A percentile compares a stretch with the other conserved stretches of the same genome.
Evolutionary conservation across 2,888 invertebrate genomes (phyloP).

Genomic region (Pyrrhosoma nymphula): DNA sequence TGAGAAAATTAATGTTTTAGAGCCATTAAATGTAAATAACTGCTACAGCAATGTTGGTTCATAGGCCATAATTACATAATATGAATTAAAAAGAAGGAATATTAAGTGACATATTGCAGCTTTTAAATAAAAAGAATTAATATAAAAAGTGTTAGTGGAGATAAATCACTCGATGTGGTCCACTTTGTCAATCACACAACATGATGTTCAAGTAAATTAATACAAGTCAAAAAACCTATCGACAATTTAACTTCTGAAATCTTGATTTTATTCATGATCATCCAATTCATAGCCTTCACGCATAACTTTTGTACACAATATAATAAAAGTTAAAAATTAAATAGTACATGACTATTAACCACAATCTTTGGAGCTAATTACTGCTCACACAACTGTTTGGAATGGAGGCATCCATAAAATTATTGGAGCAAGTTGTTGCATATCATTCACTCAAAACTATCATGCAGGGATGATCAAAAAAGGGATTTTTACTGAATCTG

Average conservation of each 20-base stretch:
- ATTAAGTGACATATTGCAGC: slow-evolving; percentile 2
- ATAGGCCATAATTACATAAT: slow-evolving; percentile 54
- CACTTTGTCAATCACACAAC: slow-evolving; percentile 58
- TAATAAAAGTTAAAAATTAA: slow-evolving; percentile 60
- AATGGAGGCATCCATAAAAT: slow-evolving; percentile 65
- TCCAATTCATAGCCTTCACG: slow-evolving; percentile 34
- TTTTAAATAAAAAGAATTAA: not conserved
- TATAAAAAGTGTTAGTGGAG: slow-evolving; percentile 62
- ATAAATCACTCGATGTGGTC: slow-evolving; percentile 54
- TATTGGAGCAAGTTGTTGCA: slow-evolving; percentile 56
- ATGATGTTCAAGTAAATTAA: slow-evolving; percentile 53
- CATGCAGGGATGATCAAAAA: slow-evolving; percentile 18
- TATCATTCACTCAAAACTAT: slow-evolving; percentile 40
- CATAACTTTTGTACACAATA: slow-evolving; percentile 62
- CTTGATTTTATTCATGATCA: not conserved
- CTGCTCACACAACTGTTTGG: slow-evolving; percentile 57
- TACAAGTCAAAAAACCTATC: slow-evolving; percentile 39
- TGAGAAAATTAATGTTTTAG: slow-evolving; percentile 49
- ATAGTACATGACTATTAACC: slow-evolving; percentile 52
- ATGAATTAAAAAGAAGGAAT: slow-evolving; percentile 56
- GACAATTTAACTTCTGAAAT: not conserved
- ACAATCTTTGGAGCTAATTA: slow-evolving; percentile 60
- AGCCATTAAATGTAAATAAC: slow-evolving; percentile 34
- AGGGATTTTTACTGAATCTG: slow-evolving; percentile 20
- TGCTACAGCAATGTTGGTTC: slow-evolving; percentile 38